These are phyloP conservation scores for Alethe castanea DNA, from an alignment of 2,113 vertebrate genomes.

Conservation along the genomic window DNA sequence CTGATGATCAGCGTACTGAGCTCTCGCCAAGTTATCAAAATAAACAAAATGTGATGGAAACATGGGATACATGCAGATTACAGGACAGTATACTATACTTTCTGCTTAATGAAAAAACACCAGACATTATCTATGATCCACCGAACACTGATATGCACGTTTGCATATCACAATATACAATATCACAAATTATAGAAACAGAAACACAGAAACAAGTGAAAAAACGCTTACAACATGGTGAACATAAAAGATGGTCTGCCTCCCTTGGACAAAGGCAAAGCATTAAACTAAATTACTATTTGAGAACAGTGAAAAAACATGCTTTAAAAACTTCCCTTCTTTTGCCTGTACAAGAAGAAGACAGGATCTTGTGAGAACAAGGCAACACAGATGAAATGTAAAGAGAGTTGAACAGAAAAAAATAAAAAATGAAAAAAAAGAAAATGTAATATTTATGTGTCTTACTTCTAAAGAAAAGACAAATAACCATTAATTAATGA, in stretches of 20 bases:
- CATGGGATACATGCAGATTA: fast-evolving
- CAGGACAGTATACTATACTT: not conserved
- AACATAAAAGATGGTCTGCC: not conserved
- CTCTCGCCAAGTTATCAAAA: not conserved
- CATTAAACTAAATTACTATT: not conserved
- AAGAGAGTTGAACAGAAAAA: not conserved
- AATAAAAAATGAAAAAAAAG: not conserved
- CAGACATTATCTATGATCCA: not conserved
- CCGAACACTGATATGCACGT: fast-evolving
- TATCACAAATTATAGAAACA: not conserved
- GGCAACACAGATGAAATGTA: not conserved
- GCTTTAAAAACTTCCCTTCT: not conserved
- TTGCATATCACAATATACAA: not conserved
- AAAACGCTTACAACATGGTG: not conserved
- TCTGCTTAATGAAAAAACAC: not conserved
- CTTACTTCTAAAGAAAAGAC: not conserved
- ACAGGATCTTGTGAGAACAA: not conserved
- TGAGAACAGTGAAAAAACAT: not conserved
- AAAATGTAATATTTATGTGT: not conserved
- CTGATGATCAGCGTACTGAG: fast-evolving
- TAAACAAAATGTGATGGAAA: not conserved
- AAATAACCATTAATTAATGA: not conserved
- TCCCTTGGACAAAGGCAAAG: not conserved
- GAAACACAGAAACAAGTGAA: not conserved
- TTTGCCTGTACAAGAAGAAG: not conserved